Conservation (phyloP, 2,113 vertebrate genomes). For the Larimichthys crocea region DNA sequence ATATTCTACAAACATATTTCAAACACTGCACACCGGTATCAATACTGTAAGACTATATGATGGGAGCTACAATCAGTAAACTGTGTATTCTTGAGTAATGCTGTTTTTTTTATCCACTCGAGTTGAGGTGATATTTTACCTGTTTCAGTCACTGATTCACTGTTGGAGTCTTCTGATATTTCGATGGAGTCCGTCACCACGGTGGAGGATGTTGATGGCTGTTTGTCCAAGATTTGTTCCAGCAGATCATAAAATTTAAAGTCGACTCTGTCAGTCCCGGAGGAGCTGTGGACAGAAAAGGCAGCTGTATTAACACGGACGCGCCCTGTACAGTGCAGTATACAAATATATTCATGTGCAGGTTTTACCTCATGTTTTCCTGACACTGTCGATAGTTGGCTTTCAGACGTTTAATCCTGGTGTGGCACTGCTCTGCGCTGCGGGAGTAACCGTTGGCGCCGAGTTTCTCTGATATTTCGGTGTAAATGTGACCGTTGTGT, state of each 20-base stretch:
- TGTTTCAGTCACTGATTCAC: slow-evolving; percentile 61
- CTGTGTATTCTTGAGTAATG: too few relatives aligned
- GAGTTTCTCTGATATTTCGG: slow-evolving; percentile 78
- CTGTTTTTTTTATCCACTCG: not conserved
- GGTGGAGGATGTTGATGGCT: slow-evolving; percentile 69
- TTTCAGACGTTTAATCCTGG: slow-evolving; percentile 82
- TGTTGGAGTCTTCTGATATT: slow-evolving; percentile 76
- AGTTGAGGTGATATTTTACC: slow-evolving; percentile 33
- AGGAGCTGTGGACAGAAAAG: slow-evolving; percentile 38
- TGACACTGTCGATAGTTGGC: slow-evolving; percentile 78
- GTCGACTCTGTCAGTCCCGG: slow-evolving; percentile 71
- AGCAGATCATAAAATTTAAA: slow-evolving; percentile 82
- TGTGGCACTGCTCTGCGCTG: slow-evolving; percentile 81
- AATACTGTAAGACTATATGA: not conserved
- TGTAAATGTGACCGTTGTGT: slow-evolving; percentile 80
- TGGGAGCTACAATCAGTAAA: not conserved
- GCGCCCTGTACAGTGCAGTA: rapidly evolving
- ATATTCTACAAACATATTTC: not conserved
- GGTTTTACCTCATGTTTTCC: slow-evolving; percentile 74
- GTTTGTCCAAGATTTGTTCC: slow-evolving; percentile 81
- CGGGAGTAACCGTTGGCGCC: slow-evolving; percentile 69
- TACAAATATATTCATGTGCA: not conserved
- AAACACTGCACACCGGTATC: not conserved
- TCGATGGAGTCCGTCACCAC: slow-evolving; percentile 65
- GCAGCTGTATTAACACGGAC: not conserved